phyloP scores from a whole-genome alignment of 2,113 vertebrate genomes.

The Oreochromis tanganicae region DNA sequence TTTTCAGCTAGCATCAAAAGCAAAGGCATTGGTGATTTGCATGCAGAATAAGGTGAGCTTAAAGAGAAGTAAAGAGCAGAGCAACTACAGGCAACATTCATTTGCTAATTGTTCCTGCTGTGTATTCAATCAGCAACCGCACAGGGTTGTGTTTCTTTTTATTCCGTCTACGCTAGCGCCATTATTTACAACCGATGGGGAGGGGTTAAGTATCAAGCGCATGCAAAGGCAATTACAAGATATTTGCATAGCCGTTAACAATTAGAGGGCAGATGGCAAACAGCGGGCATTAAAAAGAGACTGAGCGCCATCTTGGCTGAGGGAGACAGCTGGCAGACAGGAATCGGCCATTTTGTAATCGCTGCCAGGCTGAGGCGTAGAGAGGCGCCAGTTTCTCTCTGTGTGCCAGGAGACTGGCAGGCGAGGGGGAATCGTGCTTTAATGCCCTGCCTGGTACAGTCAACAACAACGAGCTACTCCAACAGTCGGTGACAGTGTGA shows the following conservation, averaged over 20 bases:
- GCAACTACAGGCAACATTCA: conserved; percentile 39
- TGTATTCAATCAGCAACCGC: conserved; percentile 41
- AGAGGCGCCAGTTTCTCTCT: conserved; percentile 52
- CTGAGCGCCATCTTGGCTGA: conserved; percentile 76
- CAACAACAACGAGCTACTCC: conserved; percentile 43
- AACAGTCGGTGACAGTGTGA: conserved; percentile 37
- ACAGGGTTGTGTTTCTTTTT: conserved; percentile 4
- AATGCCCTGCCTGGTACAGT: conserved; percentile 46
- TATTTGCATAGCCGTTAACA: conserved; percentile 79
- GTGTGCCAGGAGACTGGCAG: conserved; percentile 60
- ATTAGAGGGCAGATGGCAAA: conserved; percentile 76
- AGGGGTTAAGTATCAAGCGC: conserved; percentile 53
- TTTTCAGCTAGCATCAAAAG: conserved; percentile 52
- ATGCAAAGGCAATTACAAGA: conserved; percentile 82
- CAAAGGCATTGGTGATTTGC: conserved; percentile 31
- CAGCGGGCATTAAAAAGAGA: conserved; percentile 62
- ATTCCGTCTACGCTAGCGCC: neutral
- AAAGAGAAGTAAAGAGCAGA: conserved; percentile 28
- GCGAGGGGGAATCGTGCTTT: conserved; percentile 33
- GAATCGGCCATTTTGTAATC: conserved; percentile 75
- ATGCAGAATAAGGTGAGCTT: conserved; percentile 57
- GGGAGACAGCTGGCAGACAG: conserved; percentile 73
- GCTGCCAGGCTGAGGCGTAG: conserved; percentile 63
- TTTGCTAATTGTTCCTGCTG: conserved; percentile 61
- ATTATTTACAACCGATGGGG: conserved; percentile 51